Percentiles rank a stretch among this genome's conserved stretches.
Evolutionary conservation across 2,888 invertebrate species (phyloP).

Genomic region (Gymnocheta viridis): DNA sequence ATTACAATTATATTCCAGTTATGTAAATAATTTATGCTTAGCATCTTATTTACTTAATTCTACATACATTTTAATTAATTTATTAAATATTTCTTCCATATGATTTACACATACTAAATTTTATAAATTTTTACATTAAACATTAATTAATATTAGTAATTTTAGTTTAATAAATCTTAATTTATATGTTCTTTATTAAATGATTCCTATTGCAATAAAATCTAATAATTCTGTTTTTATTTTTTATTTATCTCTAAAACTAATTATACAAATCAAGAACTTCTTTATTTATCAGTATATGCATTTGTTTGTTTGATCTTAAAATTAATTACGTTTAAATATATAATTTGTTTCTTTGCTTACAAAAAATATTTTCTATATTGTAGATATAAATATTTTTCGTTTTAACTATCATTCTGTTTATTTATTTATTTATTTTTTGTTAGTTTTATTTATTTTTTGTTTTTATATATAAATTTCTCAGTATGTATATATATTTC

Average conservation of each 20-base stretch:
- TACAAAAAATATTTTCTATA: constrained; percentile 61
- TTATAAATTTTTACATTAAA: constrained; percentile 50
- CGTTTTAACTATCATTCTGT: background rate
- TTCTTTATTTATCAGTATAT: background rate
- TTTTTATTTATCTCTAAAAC: background rate
- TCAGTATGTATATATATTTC: constrained; percentile 54
- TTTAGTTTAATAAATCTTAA: constrained; percentile 32
- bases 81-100: constrained; percentile 10
- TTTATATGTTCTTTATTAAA: constrained; percentile 7
- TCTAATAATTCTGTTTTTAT: constrained; percentile 12
- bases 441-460: constrained; percentile 17
- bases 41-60: constrained; percentile 71
- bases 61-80: constrained; percentile 66
- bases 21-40: constrained; percentile 72
- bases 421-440: constrained; percentile 32
- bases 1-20: constrained; percentile 72
- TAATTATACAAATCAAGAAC: background rate
- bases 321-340: constrained; percentile 18
- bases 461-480: constrained; percentile 51
- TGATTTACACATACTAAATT: constrained; percentile 69
- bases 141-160: constrained; percentile 16
- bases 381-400: constrained; percentile 51
- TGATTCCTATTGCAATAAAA: constrained; percentile 41
- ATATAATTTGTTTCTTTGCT: constrained; percentile 36
- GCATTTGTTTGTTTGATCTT: constrained; percentile 36